phyloP scores from a whole-genome alignment of 2,113 vertebrate species.

The Brienomyrus longianalis region DNA sequence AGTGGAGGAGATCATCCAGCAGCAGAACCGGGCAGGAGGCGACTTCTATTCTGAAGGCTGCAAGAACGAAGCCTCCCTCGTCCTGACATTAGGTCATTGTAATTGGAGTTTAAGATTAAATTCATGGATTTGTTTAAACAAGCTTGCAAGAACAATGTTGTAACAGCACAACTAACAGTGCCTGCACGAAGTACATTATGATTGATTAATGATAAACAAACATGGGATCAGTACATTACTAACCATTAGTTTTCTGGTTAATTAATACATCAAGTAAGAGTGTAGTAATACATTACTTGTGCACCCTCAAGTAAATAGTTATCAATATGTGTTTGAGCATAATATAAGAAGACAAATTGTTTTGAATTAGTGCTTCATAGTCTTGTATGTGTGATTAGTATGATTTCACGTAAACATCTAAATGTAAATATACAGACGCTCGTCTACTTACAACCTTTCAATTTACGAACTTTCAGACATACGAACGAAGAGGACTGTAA shows the following conservation, averaged over 20 bases:
- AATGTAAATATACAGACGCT: background rate
- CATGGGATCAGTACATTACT: background rate
- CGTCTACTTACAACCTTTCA: no score
- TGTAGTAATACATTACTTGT: no score
- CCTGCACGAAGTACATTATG: background rate
- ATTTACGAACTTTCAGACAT: no score
- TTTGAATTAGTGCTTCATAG: background rate
- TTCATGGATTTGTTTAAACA: background rate
- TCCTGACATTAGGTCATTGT: conserved; percentile 50
- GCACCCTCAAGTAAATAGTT: no score
- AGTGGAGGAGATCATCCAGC: conserved; percentile 73
- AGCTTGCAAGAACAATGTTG: background rate
- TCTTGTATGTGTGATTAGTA: background rate
- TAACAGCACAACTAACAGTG: background rate
- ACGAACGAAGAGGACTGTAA: no score
- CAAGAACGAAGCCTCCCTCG: conserved; percentile 55
- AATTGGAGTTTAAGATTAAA: background rate
- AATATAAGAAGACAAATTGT: background rate
- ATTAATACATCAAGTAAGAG: no score
- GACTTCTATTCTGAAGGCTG: conserved; percentile 58
- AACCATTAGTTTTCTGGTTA: background rate
- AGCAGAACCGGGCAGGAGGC: conserved; percentile 59
- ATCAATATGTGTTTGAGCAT: background rate
- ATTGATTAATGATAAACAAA: background rate
- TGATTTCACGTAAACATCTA: background rate